Base-by-base conservation (phyloP, 2,797 vertebrate genomes). In the Poecilia gillii region DNA sequence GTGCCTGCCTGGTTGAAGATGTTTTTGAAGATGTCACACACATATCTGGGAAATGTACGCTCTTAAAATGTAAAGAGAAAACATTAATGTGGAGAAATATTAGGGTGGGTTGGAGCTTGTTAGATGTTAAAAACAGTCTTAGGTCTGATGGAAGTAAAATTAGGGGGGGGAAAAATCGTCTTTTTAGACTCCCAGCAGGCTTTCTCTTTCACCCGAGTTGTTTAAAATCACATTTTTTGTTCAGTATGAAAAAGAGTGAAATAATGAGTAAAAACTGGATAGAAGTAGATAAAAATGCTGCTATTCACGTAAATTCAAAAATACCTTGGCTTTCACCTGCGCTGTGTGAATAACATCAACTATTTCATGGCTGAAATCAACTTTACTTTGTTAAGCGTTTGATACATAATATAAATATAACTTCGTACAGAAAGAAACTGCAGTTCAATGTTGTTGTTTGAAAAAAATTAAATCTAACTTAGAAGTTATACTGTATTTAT, bases 101-200 rank as follows among this genome's bases (percentile, higher is more conserved):
- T n/a, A 6, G 4, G 11, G 23, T n/a, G 41, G 39, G 39, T 28
- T 43, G 78, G 75, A 79, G 80, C 80, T 86, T 85, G 73, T 91
- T 91, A 86, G 79, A 51, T 49, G 79, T 66, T 43, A 79, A 84
- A 84, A 85, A 77, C 72, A 77, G 85, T 75, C 73, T 47, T 78
- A 41, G 66, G 74, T 74, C 78, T 80, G 73, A 45, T 68, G 59
- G 79, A 71, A 81, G 81, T 78, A 80, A 28, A 80, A 81, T 73
- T 45, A 59, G 13, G 33, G 33, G 33, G 33, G 33, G 2, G 31
- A 31, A 2, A 33, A 18, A 49, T 49, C 57, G 80, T 76, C 4
- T 81, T 62, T 74, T 86, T 66, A 53, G 53, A 39, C 80, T 33
- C 74, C 76, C 59, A 85, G 23, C 45, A 76, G 74, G 16, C 45